phyloP scores from a whole-genome alignment of 2,888 invertebrate species.

The Hyles lineata region DNA sequence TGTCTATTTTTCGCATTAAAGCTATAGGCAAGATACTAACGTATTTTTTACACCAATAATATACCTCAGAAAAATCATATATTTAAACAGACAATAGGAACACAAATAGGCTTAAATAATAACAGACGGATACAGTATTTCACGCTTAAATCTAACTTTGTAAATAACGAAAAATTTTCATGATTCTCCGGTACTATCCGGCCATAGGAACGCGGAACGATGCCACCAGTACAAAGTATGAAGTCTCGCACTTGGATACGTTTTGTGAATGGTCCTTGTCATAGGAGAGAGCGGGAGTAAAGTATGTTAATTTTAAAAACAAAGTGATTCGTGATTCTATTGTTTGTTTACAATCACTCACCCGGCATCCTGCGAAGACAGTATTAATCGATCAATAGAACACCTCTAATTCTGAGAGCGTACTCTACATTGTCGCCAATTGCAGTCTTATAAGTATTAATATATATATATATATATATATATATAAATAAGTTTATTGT shows the following conservation, averaged over 20 bases:
- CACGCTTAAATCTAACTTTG: conserved; percentile 55
- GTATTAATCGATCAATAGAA: too few relatives aligned
- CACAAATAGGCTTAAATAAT: conserved; percentile 5
- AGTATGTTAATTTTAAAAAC: too few relatives aligned
- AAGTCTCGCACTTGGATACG: conserved; percentile 67
- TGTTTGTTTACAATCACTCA: not conserved
- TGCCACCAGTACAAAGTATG: conserved; percentile 66
- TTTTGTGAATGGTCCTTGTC: conserved; percentile 44
- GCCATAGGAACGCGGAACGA: conserved; percentile 65
- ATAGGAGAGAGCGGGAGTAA: not conserved
- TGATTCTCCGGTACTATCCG: conserved; percentile 53
- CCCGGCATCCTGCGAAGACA: too few relatives aligned
- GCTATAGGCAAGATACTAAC: too few relatives aligned
- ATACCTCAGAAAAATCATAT: not conserved
- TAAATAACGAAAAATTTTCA: conserved; percentile 72
- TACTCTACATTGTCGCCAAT: too few relatives aligned
- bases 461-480: too few relatives aligned
- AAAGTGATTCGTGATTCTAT: not conserved
- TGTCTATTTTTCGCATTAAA: too few relatives aligned
- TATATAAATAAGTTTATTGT: too few relatives aligned
- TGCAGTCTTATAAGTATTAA: too few relatives aligned
- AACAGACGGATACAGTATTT: conserved; percentile 6
- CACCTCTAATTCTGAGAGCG: too few relatives aligned
- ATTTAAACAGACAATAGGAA: not conserved
- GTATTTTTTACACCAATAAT: too few relatives aligned